Conservation (phyloP, 2,797 vertebrate species). For the Tauraco hartlaubi region DNA sequence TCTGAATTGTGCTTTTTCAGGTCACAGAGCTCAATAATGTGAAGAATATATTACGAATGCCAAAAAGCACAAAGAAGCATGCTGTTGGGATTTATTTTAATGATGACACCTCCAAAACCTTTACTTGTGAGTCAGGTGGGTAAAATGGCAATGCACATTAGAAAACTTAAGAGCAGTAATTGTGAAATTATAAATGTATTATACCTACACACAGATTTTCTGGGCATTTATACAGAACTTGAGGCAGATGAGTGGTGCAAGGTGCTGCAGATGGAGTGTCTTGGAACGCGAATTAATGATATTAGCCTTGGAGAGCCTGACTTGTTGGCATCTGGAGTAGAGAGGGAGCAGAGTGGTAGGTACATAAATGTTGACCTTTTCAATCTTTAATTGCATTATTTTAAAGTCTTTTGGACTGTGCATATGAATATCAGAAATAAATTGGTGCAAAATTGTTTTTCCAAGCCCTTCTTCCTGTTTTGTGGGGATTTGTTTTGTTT, state of each 20-base stretch:
- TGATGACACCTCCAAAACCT: constrained; percentile 85
- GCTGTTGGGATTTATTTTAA: constrained; percentile 83
- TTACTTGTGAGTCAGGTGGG: constrained; percentile 88
- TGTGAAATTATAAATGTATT: neutral
- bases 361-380: constrained; percentile 6
- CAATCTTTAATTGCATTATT: neutral
- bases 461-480: neutral
- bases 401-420: neutral
- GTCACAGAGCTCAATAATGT: constrained; percentile 87
- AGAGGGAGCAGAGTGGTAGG: constrained; percentile 86
- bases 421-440: neutral
- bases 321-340: constrained; percentile 83
- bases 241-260: constrained; percentile 90
- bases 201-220: constrained; percentile 33
- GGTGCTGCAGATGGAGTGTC: constrained; percentile 84
- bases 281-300: constrained; percentile 80
- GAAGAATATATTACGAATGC: constrained; percentile 79
- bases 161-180: neutral
- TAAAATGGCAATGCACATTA: neutral
- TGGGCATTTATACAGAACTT: constrained; percentile 78
- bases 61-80: constrained; percentile 85
- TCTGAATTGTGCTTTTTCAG: constrained; percentile 59
- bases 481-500: neutral
- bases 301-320: constrained; percentile 87
- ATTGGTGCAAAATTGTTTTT: neutral